phyloP scores from a whole-genome alignment of 2,113 vertebrate genomes.

The Salminus brasiliensis region DNA sequence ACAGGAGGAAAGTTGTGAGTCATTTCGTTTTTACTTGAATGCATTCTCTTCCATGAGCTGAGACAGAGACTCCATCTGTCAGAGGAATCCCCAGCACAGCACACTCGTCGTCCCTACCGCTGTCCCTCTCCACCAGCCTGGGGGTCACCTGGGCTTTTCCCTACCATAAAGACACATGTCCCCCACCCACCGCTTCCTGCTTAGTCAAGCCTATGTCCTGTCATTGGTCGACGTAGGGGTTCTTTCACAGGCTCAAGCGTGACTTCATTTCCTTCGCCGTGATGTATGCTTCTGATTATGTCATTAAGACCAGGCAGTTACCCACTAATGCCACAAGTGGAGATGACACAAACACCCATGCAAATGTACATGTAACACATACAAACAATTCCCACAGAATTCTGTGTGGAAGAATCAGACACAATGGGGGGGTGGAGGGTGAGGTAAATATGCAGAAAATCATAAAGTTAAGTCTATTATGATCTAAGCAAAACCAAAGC shows the following conservation, averaged over 20 bases:
- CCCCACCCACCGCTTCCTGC: conserved; percentile 72
- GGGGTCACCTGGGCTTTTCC: conserved; percentile 58
- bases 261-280: conserved; percentile 49
- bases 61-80: conserved; percentile 45
- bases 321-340: background rate
- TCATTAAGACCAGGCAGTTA: conserved; percentile 16
- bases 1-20: conserved; percentile 51
- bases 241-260: background rate
- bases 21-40: conserved; percentile 50
- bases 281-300: conserved; percentile 21
- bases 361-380: background rate
- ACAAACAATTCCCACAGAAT: background rate
- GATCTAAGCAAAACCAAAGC: background rate
- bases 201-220: background rate
- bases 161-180: conserved; percentile 38
- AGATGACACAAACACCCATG: conserved; percentile 9
- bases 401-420: conserved; percentile 18
- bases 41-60: conserved; percentile 56
- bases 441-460: no score
- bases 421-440: no score
- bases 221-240: background rate
- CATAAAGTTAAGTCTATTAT: background rate
- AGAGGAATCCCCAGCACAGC: conserved; percentile 46
- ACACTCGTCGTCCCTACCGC: no score
- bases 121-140: background rate